Evolutionary conservation across 2,888 invertebrate species (phyloP), one percentile per base, ranked within the genome.

Genomic region (Pristionchus fissidentatus): DNA sequence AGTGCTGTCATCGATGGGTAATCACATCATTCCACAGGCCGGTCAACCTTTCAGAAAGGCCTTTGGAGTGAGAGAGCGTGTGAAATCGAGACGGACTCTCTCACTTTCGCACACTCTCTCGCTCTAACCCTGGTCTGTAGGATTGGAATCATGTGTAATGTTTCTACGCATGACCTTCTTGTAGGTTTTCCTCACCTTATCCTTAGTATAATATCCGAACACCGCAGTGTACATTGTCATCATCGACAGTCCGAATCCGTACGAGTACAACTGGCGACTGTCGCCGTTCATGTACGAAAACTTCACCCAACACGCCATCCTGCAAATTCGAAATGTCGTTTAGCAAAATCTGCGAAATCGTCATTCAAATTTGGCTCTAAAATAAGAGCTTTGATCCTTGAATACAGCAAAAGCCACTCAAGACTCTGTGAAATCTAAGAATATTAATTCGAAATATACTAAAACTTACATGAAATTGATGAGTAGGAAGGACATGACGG

Each of bases 231-330:
- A 75, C 15, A 46, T 19, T 13, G 75, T 46, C 46, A 75, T 75
- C 75, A 75, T 75, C 0, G 75, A 46, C 0, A 49, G 43, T 15
- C 46, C 75, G 29, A 55, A 78, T 4, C 55, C 52, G 32, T 52
- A 78, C 55, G 78, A 78, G 55, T 55, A 78, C 35, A 78, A 26
- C 5, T 52, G 10, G 7, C 55, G 78, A 52, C 35, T 43, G 15
- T 78, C 78, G 0, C 78, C 78, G 13, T 19, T 55, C 3, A 78
- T 15, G 8, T 38, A 5, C 7, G 55, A 35, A 38, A 55, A 78
- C 55, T 55, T 52, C 32, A 55, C 41, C 78, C 78, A 78, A 35
- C 78, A 78, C 26, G 35, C 32, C 38, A 55, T 32, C 78, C 78
- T 78, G 55, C 22, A 43, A 7, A 22, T 32, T n/a, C 10, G 32